Evolutionary conservation across 2,113 vertebrate genomes (phyloP).

Genomic region (Neomonachus schauinslandi): DNA sequence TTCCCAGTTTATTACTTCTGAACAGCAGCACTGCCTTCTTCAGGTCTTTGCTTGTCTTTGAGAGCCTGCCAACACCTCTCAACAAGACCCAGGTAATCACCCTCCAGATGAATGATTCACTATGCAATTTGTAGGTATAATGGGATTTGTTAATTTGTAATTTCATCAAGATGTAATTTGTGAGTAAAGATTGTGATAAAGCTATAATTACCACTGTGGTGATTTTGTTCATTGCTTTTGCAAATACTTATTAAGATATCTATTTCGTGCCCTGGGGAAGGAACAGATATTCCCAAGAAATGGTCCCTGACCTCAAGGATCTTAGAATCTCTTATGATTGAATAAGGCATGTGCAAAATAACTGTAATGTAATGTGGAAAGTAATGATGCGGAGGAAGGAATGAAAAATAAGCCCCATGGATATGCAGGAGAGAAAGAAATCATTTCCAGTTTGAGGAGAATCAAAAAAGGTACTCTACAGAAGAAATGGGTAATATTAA

Average conservation of each 20-base stretch:
- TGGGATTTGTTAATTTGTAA: conserved; percentile 67
- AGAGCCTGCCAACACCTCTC: not conserved
- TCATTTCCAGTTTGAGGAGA: not conserved
- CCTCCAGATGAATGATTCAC: not conserved
- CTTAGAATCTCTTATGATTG: not conserved
- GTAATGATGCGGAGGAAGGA: not conserved
- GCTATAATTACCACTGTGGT: conserved; percentile 36
- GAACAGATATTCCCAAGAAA: not conserved
- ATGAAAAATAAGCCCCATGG: not conserved
- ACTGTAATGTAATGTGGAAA: not conserved
- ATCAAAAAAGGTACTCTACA: not conserved
- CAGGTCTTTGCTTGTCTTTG: not conserved
- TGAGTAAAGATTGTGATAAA: conserved; percentile 49
- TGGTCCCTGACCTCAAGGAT: not conserved
- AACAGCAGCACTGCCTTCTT: not conserved
- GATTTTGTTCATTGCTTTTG: conserved; percentile 15
- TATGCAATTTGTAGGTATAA: conserved; percentile 42
- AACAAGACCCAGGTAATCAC: not conserved
- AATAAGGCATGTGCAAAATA: not conserved
- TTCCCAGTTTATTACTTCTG: not conserved
- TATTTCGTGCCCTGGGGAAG: not conserved
- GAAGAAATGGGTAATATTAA: not conserved
- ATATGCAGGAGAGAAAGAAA: not conserved
- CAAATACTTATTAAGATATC: conserved; percentile 2
- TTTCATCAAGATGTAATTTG: conserved; percentile 67